Evolutionary conservation across 1,140 invertebrate genomes (phyloP).

Genomic region (Meloidogyne floridensis): DNA sequence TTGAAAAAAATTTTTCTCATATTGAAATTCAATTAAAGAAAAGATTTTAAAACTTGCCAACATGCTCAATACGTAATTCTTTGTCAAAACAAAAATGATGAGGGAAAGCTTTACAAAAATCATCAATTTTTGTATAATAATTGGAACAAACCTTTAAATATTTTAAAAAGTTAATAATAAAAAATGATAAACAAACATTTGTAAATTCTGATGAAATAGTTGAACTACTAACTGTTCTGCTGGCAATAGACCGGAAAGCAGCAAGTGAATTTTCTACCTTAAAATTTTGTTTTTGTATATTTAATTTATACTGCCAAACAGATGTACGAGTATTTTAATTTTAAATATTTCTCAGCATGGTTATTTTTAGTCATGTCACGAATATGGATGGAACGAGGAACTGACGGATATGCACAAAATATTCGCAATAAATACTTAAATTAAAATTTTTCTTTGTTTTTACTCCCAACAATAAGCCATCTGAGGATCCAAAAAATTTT

Average conservation of each 20-base stretch:
- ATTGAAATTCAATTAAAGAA: not conserved
- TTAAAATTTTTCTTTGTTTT: too few relatives aligned
- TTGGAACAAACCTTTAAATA: constrained; percentile 23
- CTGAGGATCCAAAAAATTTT: too few relatives aligned
- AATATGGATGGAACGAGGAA: too few relatives aligned
- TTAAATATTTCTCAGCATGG: too few relatives aligned
- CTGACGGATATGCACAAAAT: too few relatives aligned
- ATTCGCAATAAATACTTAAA: too few relatives aligned
- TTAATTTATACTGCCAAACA: not conserved
- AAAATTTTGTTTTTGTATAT: not conserved
- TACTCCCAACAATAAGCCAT: too few relatives aligned
- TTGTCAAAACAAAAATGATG: constrained; percentile 68
- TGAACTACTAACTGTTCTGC: constrained; percentile 5
- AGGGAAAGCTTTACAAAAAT: constrained; percentile 66
- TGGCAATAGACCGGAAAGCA: constrained; percentile 16
- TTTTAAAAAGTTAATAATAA: constrained; percentile 5
- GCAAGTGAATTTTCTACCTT: constrained; percentile 19
- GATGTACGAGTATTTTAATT: too few relatives aligned
- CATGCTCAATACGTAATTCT: constrained; percentile 65
- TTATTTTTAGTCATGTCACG: too few relatives aligned
- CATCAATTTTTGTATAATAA: constrained; percentile 34
- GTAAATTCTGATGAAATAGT: not conserved
- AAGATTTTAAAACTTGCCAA: constrained; percentile 49
- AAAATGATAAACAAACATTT: not conserved
- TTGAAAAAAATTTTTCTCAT: not conserved